These are phyloP conservation scores for Mareca strepera DNA, from an alignment of 2,797 vertebrate genomes.

Conservation along the genomic window DNA sequence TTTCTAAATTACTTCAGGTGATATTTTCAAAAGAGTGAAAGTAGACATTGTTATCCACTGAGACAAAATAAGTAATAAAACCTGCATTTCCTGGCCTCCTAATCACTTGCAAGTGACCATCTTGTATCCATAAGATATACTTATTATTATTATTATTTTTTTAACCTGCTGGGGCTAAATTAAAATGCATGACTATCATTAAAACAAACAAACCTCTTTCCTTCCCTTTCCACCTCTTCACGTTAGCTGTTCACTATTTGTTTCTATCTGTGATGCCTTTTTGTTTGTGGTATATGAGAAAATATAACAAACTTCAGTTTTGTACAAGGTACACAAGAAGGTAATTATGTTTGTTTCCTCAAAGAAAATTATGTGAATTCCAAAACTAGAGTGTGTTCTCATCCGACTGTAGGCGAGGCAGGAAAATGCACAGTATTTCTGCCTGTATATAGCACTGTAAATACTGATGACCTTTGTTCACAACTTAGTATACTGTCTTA, in stretches of 20 bases:
- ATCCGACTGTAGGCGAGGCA: background rate
- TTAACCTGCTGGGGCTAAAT: background rate
- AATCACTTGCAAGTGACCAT: background rate
- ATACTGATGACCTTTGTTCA: background rate
- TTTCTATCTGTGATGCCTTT: background rate
- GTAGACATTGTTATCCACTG: background rate
- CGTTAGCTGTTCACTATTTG: background rate
- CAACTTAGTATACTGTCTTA: background rate
- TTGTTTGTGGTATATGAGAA: background rate
- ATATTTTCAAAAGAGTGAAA: background rate
- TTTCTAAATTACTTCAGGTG: background rate
- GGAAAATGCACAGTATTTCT: background rate
- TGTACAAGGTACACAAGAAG: background rate
- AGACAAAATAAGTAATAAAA: constrained; percentile 7
- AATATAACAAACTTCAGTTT: background rate
- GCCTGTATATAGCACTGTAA: background rate
- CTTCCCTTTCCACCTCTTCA: background rate
- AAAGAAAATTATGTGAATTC: background rate
- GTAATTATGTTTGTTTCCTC: background rate
- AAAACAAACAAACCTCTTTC: background rate
- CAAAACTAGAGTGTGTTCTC: background rate
- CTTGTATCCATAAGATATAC: background rate
- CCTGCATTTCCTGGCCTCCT: background rate
- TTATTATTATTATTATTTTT: background rate
- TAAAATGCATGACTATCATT: background rate